Evolutionary conservation across 2,797 vertebrate species (phyloP).

Genomic region (Gambusia yucatana): DNA sequence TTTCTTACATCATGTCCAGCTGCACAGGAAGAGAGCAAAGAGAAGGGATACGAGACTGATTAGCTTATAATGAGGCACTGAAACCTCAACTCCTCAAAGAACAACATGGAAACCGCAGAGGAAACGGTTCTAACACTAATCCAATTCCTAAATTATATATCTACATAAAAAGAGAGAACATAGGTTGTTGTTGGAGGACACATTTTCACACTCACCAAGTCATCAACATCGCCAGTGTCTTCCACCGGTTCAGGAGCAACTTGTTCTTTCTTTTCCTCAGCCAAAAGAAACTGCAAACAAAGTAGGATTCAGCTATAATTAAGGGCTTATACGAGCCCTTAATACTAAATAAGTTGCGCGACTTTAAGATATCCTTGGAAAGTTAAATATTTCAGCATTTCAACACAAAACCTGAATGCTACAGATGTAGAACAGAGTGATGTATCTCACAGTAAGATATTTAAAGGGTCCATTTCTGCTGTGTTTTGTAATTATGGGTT

Average conservation of each 20-base stretch:
- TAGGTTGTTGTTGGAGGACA: neutral
- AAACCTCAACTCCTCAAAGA: neutral
- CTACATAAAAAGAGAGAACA: neutral
- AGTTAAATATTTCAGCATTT: neutral
- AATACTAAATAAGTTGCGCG: neutral
- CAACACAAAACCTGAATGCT: neutral
- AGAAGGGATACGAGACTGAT: constrained; percentile 17
- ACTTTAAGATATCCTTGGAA: neutral
- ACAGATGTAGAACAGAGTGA: neutral
- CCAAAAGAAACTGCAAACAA: constrained; percentile 84
- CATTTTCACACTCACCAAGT: constrained; percentile 86
- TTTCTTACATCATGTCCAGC: constrained; percentile 93
- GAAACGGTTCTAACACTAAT: neutral
- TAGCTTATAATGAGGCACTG: constrained; percentile 35
- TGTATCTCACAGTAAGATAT: neutral
- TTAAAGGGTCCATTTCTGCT: neutral
- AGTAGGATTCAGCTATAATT: constrained; percentile 10
- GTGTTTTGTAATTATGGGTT: neutral
- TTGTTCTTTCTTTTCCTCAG: constrained; percentile 79
- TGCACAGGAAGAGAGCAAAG: constrained; percentile 74
- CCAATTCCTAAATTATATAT: neutral
- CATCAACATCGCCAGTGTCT: constrained; percentile 92
- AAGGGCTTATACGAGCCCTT: neutral
- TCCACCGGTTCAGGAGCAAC: constrained; percentile 63
- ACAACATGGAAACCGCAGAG: neutral